Conservation (phyloP, 2,888 invertebrate genomes). For the Drosophila affinis region DNA sequence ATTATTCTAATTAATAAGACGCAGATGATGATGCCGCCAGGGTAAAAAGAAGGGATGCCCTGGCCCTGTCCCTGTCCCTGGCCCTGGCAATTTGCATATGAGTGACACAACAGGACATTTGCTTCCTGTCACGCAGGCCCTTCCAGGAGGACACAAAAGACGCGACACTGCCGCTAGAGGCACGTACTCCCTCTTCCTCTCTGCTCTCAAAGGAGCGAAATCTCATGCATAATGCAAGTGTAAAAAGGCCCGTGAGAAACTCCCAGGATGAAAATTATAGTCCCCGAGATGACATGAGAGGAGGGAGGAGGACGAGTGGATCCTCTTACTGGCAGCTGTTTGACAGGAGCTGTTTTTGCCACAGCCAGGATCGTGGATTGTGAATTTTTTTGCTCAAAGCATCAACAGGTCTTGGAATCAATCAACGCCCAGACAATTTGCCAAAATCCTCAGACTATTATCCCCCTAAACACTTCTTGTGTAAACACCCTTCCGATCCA, state of each 20-base stretch:
- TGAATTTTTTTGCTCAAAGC: background rate
- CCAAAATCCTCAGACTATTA: constrained; percentile 32
- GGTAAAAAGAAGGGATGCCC: constrained; percentile 29
- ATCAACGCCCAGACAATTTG: constrained; percentile 58
- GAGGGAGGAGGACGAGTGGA: background rate
- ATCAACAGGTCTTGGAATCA: constrained; percentile 58
- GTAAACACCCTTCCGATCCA: constrained; percentile 19
- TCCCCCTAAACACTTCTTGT: constrained; percentile 11
- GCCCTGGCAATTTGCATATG: constrained; percentile 74
- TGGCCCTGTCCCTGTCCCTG: constrained; percentile 22
- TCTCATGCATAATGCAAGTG: constrained; percentile 73
- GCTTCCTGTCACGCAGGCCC: constrained; percentile 73
- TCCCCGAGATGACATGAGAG: constrained; percentile 11
- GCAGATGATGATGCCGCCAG: constrained; percentile 39
- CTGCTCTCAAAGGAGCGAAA: constrained; percentile 11
- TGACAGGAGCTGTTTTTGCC: background rate
- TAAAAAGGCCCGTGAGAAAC: constrained; percentile 70
- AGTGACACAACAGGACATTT: constrained; percentile 78
- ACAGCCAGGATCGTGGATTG: background rate
- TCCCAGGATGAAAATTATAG: constrained; percentile 44
- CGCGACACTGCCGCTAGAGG: constrained; percentile 45
- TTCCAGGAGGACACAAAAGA: constrained; percentile 34
- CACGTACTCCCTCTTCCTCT: constrained; percentile 58
- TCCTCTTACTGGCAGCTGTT: constrained; percentile 17
- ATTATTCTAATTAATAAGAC: constrained; percentile 79